Percentiles rank a stretch among this genome's conserved stretches.
Conservation (phyloP, 2,888 invertebrate genomes). For the Drosophila rellima region DNA sequence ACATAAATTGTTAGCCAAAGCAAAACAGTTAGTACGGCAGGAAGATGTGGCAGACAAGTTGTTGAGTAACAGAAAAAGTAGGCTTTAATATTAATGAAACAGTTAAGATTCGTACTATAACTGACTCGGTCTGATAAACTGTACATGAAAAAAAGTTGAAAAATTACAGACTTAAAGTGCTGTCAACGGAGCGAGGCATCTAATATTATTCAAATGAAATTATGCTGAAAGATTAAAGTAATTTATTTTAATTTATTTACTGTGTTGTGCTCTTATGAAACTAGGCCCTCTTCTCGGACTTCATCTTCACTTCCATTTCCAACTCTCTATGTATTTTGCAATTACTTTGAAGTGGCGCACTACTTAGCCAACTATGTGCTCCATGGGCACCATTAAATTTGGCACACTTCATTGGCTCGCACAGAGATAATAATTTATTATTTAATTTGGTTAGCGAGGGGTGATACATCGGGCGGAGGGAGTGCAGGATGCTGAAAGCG, state of each 20-base stretch:
- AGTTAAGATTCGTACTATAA: slow-evolving; percentile 19
- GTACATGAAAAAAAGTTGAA: slow-evolving; percentile 22
- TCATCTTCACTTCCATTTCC: slow-evolving; percentile 1
- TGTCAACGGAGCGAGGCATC: slow-evolving; percentile 49
- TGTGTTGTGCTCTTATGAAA: slow-evolving; percentile 46
- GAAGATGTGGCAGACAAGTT: slow-evolving; percentile 22
- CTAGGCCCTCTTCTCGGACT: slow-evolving; percentile 1
- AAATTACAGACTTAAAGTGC: slow-evolving; percentile 43
- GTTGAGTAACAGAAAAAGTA: slow-evolving; percentile 15
- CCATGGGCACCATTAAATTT: slow-evolving; percentile 72
- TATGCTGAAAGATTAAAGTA: slow-evolving; percentile 69
- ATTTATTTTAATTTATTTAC: slow-evolving; percentile 66
- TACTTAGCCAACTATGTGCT: slow-evolving; percentile 67
- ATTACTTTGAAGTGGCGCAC: slow-evolving; percentile 77
- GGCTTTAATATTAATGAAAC: slow-evolving; percentile 36
- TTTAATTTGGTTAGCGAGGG: slow-evolving; percentile 63
- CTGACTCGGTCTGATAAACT: slow-evolving; percentile 60
- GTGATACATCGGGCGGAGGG: background rate
- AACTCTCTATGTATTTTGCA: slow-evolving; percentile 48
- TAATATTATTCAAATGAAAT: slow-evolving; percentile 67
- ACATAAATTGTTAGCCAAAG: slow-evolving; percentile 45
- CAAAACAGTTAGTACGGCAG: slow-evolving; percentile 26
- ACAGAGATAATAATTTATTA: slow-evolving; percentile 78
- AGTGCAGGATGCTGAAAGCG: slow-evolving; percentile 17
- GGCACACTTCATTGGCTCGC: slow-evolving; percentile 79